A percentile compares a stretch with the other conserved stretches of the same genome.
Conservation (phyloP, 2,888 invertebrate genomes). For the Himalopsyche kuldschensis region DNA sequence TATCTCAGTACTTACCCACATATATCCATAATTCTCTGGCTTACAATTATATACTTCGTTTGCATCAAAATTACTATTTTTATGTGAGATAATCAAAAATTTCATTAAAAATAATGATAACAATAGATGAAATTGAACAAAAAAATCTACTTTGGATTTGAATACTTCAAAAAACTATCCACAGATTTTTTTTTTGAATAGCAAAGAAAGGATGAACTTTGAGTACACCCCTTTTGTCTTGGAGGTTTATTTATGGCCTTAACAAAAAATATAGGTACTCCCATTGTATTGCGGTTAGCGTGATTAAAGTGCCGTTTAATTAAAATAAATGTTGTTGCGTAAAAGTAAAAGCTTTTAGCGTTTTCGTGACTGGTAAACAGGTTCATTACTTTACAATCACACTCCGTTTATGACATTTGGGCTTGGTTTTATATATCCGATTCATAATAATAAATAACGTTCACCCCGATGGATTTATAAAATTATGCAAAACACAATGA, state of each 20-base stretch:
- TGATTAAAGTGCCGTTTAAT: constrained; percentile 26
- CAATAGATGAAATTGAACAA: too few species aligned
- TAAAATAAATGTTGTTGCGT: constrained; percentile 13
- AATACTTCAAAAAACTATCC: too few species aligned
- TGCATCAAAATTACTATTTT: too few species aligned
- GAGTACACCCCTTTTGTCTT: not conserved
- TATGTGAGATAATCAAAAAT: too few species aligned
- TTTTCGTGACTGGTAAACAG: constrained; percentile 20
- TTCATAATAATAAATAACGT: not conserved
- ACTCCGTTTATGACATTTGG: constrained; percentile 13
- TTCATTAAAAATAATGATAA: too few species aligned
- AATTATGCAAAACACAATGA: not conserved
- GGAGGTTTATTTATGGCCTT: not conserved
- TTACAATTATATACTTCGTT: too few species aligned
- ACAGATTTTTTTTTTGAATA: too few species aligned
- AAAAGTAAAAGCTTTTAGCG: constrained; percentile 6
- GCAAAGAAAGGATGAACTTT: too few species aligned
- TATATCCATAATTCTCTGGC: too few species aligned
- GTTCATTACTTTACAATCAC: constrained; percentile 24
- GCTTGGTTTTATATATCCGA: constrained; percentile 1
- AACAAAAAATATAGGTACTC: not conserved
- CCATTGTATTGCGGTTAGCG: constrained; percentile 6
- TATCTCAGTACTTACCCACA: too few species aligned
- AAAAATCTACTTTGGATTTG: too few species aligned
- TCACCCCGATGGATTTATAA: not conserved